Conservation (phyloP, 2,113 vertebrate genomes). For the Coptodon rendalli region DNA sequence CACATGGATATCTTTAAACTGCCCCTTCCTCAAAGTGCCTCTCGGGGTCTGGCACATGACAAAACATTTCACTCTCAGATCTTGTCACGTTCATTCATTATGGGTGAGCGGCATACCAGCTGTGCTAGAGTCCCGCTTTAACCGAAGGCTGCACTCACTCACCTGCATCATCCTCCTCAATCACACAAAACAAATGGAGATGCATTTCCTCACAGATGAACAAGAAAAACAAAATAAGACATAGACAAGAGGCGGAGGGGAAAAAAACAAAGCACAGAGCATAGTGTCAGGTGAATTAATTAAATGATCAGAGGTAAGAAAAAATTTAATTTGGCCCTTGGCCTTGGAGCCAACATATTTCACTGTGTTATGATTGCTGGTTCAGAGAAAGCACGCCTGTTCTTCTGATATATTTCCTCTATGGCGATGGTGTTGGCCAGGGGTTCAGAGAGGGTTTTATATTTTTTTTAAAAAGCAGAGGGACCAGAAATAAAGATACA, state of each 20-base stretch:
- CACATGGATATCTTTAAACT: background rate
- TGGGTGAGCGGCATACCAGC: conserved; percentile 24
- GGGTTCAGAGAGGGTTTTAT: background rate
- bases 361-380: conserved; percentile 14
- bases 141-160: conserved; percentile 8
- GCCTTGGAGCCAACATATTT: conserved; percentile 9
- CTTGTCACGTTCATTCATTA: conserved; percentile 36
- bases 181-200: conserved; percentile 46
- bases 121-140: conserved; percentile 33
- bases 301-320: conserved; percentile 31
- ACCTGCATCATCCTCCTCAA: conserved; percentile 6
- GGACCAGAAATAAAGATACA: background rate
- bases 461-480: background rate
- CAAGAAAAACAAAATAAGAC: background rate
- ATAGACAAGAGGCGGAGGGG: background rate
- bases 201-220: conserved; percentile 31
- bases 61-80: conserved; percentile 25
- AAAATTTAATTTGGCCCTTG: background rate
- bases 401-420: background rate
- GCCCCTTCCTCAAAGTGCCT: background rate
- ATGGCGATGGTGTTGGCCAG: background rate
- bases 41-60: background rate
- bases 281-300: conserved; percentile 29
- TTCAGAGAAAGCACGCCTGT: background rate
- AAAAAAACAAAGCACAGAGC: background rate